Conservation (phyloP, 2,113 vertebrate species). For the Noturus placidus region DNA sequence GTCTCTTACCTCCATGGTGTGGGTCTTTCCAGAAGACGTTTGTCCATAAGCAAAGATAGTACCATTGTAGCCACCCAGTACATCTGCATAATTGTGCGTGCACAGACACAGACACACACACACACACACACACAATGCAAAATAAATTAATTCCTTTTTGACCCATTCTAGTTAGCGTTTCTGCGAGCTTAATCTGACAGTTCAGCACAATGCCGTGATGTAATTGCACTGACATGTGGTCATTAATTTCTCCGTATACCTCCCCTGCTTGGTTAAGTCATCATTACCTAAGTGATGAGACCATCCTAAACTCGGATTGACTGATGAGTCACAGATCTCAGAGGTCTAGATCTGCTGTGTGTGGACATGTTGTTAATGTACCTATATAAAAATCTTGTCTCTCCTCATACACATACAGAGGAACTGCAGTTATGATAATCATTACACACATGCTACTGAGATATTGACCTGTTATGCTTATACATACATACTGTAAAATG, state of each 20-base stretch:
- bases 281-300: conserved; percentile 8
- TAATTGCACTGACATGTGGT: neutral
- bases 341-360: neutral
- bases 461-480: neutral
- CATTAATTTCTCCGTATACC: neutral
- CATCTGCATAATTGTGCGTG: conserved; percentile 69
- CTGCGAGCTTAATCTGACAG: neutral
- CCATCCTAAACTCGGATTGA: neutral
- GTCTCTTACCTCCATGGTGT: conserved; percentile 89
- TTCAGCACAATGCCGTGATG: neutral
- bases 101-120: neutral
- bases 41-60: conserved; percentile 95
- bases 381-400: neutral
- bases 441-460: neutral
- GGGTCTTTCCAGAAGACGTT: conserved; percentile 93
- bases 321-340: conserved; percentile 3
- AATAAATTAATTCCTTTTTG: neutral
- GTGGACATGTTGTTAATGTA: neutral
- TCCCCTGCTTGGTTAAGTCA: neutral
- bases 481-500: neutral
- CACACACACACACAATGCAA: neutral
- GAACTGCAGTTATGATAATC: neutral
- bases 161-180: neutral
- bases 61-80: conserved; percentile 89
- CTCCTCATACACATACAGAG: neutral